Evolutionary conservation across 1,140 invertebrate genomes (phyloP), one percentile per base, ranked within the genome.

Genomic region (Zaprionus nigranus): DNA sequence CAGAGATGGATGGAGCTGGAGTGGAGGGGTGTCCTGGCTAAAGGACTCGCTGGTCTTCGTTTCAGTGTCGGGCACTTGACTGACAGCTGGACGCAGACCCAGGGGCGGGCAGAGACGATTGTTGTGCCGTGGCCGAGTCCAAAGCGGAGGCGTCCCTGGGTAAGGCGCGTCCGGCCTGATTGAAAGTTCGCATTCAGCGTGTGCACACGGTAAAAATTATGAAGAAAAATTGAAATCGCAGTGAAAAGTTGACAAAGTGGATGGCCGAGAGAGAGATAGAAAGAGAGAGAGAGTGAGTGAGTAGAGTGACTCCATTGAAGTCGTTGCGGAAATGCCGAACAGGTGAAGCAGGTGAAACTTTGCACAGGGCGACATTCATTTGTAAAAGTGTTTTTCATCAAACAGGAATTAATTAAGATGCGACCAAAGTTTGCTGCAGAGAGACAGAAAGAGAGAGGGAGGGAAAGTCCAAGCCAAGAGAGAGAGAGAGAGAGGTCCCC

Each of bases 351-450:
- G 38, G 15, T 40, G 40, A 88, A 87, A 64, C 75, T 88, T 87
- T 90, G 60, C 64, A 69, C 60, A 59, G 58, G 79, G 46, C 78
- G 84, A 80, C 84, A 82, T 88, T 78, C 84, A 88, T 88, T 90
- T 90, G 86, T 85, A 82, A 82, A 90, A 90, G 81, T 90, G 85
- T 90, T 85, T 90, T 90, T 82, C 76, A 85, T 85, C 86, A 90
- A 90, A 90, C 82, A 82, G 85, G 86, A 90, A 90, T 90, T 90
- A 90, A 90, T 90, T 90, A 90, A 90, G 86, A 82, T 71, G 78
- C 78, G 78, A 57, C 67, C 73, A 66, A 66, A 88, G 69, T 85
- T 68, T 28, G 13, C 24, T 17, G 4, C 15, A 30, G n/a, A 40
- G 24, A 7, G 34, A 62, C 3, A 22, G 34, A 5, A 15, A 22